Evolutionary conservation across 1,140 invertebrate genomes (phyloP).

Genomic region (Pristionchus pacificus): DNA sequence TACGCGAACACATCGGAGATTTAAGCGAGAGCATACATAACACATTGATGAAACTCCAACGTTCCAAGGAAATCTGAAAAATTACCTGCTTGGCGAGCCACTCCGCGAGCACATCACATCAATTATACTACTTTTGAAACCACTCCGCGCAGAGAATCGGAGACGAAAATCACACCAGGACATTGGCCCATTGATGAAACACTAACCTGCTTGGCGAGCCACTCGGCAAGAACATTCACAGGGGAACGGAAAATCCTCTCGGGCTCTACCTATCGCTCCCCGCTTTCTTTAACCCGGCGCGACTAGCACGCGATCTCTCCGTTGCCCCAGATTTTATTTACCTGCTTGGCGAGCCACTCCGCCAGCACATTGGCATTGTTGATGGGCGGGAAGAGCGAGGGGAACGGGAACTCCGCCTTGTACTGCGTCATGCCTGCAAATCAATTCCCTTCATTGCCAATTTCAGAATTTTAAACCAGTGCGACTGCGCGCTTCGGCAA

Average conservation of each 20-base stretch:
- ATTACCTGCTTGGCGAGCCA: conserved; percentile 33
- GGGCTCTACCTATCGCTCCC: conserved; percentile 64
- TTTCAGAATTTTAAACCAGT: conserved; percentile 18
- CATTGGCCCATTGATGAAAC: no score
- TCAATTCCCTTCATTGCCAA: conserved; percentile 30
- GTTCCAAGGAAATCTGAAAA: no score
- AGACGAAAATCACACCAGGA: no score
- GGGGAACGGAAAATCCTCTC: no score
- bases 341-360: conserved; percentile 57
- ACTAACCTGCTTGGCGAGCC: conserved; percentile 52
- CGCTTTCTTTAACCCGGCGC: conserved; percentile 44
- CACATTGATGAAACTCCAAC: no score
- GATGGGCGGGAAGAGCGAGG: conserved; percentile 59
- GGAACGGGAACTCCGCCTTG: conserved; percentile 61
- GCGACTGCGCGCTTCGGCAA: conserved; percentile 1
- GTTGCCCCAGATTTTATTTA: no score
- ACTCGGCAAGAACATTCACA: conserved; percentile 63
- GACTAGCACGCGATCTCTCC: no score
- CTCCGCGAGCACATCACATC: no score
- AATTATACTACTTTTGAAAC: no score
- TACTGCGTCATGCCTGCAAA: conserved; percentile 61
- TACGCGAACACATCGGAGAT: no score
- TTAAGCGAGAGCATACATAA: no score
- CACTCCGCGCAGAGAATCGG: no score
- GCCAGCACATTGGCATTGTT: conserved; percentile 61